phyloP scores from a whole-genome alignment of 1,140 invertebrate genomes.

The Idris sp. region DNA sequence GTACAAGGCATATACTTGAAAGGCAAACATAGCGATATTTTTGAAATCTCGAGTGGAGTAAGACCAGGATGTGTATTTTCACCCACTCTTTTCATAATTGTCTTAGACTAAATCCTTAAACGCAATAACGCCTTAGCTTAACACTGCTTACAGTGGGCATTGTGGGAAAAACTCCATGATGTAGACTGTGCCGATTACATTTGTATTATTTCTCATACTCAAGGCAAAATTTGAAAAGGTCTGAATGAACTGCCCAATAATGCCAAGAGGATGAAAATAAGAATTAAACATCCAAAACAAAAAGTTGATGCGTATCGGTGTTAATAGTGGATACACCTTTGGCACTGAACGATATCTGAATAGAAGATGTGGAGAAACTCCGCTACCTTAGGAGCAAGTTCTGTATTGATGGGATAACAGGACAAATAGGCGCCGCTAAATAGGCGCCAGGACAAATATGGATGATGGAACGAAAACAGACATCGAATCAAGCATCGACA shows the following conservation, averaged over 20 bases:
- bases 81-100: slow-evolving; percentile 20
- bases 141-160: slow-evolving; percentile 22
- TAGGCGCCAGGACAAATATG: no score
- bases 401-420: no score
- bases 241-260: slow-evolving; percentile 10
- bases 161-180: slow-evolving; percentile 25
- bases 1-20: slow-evolving; percentile 15
- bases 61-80: slow-evolving; percentile 15
- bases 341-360: background rate
- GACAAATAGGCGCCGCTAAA: no score
- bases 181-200: slow-evolving; percentile 26
- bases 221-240: slow-evolving; percentile 9
- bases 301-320: slow-evolving; percentile 8
- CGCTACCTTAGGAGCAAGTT: slow-evolving; percentile 22
- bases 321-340: background rate
- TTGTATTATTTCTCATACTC: slow-evolving; percentile 14
- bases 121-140: slow-evolving; percentile 2
- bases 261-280: slow-evolving; percentile 8
- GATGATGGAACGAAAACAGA: slow-evolving; percentile 14
- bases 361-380: slow-evolving; percentile 23
- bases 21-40: slow-evolving; percentile 6
- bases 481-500: slow-evolving; percentile 11
- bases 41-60: slow-evolving; percentile 13
- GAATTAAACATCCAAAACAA: slow-evolving; percentile 14
- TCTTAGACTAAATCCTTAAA: slow-evolving; percentile 2